Evolutionary conservation across 2,888 invertebrate species (phyloP).

Genomic region (Pristionchus japonicus): DNA sequence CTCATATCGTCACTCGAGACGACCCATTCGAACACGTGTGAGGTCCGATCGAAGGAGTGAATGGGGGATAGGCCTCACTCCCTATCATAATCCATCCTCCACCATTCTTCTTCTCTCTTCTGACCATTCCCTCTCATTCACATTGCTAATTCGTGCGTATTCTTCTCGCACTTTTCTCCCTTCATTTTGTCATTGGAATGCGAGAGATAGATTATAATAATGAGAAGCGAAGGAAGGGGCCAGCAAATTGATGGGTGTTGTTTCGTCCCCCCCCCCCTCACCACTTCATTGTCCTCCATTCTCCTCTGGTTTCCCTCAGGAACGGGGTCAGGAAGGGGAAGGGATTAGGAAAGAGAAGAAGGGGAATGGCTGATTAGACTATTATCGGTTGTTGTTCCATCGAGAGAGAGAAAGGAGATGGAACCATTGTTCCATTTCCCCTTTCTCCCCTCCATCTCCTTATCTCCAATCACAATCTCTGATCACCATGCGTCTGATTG

Average conservation of each 20-base stretch:
- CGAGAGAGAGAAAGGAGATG: not conserved
- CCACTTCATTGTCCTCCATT: not conserved
- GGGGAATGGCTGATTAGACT: not conserved
- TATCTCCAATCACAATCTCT: not conserved
- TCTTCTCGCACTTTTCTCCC: slow-evolving; percentile 13
- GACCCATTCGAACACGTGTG: not conserved
- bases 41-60: not conserved
- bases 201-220: slow-evolving; percentile 18
- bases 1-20: not conserved
- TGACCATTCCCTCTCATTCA: not conserved
- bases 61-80: not conserved
- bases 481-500: not conserved
- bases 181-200: not conserved
- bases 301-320: not conserved
- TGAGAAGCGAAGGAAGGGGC: slow-evolving; percentile 19
- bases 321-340: slow-evolving; percentile 33
- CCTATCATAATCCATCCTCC: not conserved
- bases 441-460: too few species aligned
- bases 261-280: not conserved
- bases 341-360: not conserved
- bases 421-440: not conserved
- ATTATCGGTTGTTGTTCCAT: slow-evolving; percentile 23
- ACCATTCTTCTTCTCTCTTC: not conserved
- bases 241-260: not conserved
- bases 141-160: not conserved